These are phyloP conservation scores for Strigops habroptila DNA, from an alignment of 2,113 vertebrate species.

Conservation along the genomic window DNA sequence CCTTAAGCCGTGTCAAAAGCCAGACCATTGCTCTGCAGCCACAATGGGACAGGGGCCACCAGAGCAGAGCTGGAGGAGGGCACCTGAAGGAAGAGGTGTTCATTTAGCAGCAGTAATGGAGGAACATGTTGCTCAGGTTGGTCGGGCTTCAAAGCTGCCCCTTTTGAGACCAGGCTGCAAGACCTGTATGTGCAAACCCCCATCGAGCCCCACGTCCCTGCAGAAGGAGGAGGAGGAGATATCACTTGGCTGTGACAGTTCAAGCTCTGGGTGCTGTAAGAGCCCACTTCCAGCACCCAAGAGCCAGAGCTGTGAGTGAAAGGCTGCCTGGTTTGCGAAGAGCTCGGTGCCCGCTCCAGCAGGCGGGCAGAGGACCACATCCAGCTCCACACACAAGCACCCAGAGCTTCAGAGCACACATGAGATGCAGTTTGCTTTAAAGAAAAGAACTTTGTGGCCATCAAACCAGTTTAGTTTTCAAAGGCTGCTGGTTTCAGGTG, in stretches of 20 bases:
- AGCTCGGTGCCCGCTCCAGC: no score
- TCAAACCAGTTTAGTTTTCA: no score
- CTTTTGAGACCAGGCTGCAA: neutral
- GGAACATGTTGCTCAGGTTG: slow-evolving; percentile 39
- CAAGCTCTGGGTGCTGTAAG: neutral
- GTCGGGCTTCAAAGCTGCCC: neutral
- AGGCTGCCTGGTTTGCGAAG: accelerated
- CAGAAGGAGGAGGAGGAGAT: neutral
- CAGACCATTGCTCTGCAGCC: accelerated
- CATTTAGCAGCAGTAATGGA: neutral
- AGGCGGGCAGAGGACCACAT: neutral
- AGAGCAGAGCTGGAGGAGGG: neutral
- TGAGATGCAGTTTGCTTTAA: neutral
- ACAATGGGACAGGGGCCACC: neutral
- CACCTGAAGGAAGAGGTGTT: neutral
- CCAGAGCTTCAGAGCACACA: neutral
- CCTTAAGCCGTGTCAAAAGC: neutral
- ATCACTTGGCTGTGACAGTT: neutral
- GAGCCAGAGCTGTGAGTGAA: no score
- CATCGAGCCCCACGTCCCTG: neutral
- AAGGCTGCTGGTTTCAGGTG: no score
- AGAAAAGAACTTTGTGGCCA: neutral
- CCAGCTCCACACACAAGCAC: accelerated
- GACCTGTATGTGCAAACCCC: neutral
- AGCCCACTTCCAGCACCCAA: no score